Percentiles rank a stretch among this genome's conserved stretches.
Conservation (phyloP, 2,797 vertebrate genomes). For the Emydoidea blandingii region DNA sequence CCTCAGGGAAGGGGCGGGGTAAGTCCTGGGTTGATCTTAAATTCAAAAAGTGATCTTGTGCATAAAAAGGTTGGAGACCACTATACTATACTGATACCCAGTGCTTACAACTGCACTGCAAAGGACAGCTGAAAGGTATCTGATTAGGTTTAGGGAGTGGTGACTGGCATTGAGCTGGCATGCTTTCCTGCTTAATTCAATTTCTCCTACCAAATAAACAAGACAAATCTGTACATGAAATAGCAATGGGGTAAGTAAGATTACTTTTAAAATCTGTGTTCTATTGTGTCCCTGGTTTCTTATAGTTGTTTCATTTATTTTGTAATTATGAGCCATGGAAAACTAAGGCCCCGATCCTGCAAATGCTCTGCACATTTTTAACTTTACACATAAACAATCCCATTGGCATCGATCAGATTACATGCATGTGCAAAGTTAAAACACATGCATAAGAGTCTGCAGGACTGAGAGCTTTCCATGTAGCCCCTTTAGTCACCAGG, state of each 20-base stretch:
- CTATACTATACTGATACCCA: background rate
- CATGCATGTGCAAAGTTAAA: background rate
- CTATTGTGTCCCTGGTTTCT: accelerated
- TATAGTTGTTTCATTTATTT: background rate
- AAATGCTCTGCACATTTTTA: background rate
- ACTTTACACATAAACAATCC: background rate
- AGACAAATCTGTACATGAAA: background rate
- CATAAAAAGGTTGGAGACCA: background rate
- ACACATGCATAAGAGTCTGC: accelerated
- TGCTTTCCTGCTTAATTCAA: background rate
- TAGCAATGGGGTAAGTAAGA: background rate
- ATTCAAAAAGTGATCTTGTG: too few relatives aligned
- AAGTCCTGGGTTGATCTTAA: too few relatives aligned
- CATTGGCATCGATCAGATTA: background rate
- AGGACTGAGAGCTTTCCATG: background rate
- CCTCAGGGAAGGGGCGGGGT: too few relatives aligned
- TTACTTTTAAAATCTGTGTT: background rate
- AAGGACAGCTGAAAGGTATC: slow-evolving; percentile 14
- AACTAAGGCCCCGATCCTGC: background rate
- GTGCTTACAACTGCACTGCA: background rate
- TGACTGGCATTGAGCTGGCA: background rate
- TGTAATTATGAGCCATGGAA: accelerated
- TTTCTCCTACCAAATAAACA: background rate
- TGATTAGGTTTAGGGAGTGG: slow-evolving; percentile 30
- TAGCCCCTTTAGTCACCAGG: background rate